Evolutionary conservation across 2,113 vertebrate genomes (phyloP), one percentile per base, ranked within the genome.

Genomic region (Scortum barcoo): DNA sequence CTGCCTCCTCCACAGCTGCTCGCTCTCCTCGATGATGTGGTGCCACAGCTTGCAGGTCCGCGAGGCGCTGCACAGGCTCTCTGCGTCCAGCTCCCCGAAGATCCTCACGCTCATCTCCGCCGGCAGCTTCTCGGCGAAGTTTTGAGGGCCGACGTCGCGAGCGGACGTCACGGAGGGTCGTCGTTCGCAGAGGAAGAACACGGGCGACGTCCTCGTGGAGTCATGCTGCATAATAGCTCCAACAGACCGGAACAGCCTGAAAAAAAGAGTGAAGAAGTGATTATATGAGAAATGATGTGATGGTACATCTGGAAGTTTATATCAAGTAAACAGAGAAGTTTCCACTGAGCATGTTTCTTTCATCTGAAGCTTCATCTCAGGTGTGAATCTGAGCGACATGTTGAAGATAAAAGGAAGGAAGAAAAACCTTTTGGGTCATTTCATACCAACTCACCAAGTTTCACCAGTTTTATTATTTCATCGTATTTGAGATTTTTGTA

Each of bases 11-110:
- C 97, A 98, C 22, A 99, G 87, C 28, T 76, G 57, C 63, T 97
- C 96, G 78, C 60, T 94, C 53, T 86, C 60, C 44, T 94, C 93
- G 72, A 98, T 96, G 28, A 88, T 69, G n/a, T 28, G 1, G 63
- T 96, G 93, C 97, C 97, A 99, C 42, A 84, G 89, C 56, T 63
- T 93, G 91, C 97, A 98, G 1, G 96, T 96, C 65, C 76, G 17
- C 0, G 96, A 87, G 7, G 97, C 97, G 1, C 51, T 93, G 85
- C 96, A 96, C 81, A 99, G 88, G 65, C 97, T 97, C 77, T 14
- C 81, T 0, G 96, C 20, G 65, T 98, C 97, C 84, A 99, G 91
- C 66, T 93, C 78, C 0, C 93, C 50, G 66, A 98, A 97, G 82
- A 99, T 97, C 78, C 80, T 91, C 44, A 88, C 78, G 67, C 91